Evolutionary conservation across 1,140 invertebrate genomes (phyloP).

Genomic region (Danaus plexippus): DNA sequence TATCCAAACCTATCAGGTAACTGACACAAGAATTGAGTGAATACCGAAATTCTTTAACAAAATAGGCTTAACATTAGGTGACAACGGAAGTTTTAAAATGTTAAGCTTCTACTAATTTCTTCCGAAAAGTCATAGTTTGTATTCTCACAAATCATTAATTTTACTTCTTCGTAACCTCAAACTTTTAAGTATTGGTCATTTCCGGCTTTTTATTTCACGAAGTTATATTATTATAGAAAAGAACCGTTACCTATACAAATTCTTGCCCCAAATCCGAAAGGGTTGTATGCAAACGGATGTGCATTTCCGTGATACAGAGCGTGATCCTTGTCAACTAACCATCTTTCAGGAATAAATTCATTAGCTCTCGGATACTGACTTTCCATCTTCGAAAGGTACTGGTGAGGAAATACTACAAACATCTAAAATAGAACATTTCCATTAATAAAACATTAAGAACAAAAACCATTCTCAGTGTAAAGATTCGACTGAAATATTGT

Average conservation of each 20-base stretch:
- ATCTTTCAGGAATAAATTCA: conserved; percentile 74
- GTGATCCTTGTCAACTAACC: conserved; percentile 61
- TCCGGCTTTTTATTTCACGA: too few species aligned
- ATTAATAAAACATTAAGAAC: too few species aligned
- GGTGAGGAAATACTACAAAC: conserved; percentile 42
- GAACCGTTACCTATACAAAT: conserved; percentile 62
- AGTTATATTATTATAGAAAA: neutral
- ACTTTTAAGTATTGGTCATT: too few species aligned
- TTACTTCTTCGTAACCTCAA: too few species aligned
- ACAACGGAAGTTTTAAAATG: too few species aligned
- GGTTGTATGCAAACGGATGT: conserved; percentile 72
- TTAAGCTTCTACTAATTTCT: too few species aligned
- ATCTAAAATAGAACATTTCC: conserved; percentile 26
- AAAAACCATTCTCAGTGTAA: conserved; percentile 44
- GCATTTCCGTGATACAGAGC: conserved; percentile 56
- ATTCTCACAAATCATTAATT: too few species aligned
- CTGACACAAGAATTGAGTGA: too few species aligned
- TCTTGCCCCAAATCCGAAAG: conserved; percentile 77
- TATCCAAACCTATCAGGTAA: too few species aligned
- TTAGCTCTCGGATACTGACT: conserved; percentile 65
- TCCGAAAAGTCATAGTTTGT: too few species aligned
- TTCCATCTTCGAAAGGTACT: conserved; percentile 59
- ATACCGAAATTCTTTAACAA: too few species aligned
- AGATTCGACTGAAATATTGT: conserved; percentile 72
- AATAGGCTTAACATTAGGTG: too few species aligned